Evolutionary conservation across 2,888 invertebrate species (phyloP).

Genomic region (Eilema sororculum): DNA sequence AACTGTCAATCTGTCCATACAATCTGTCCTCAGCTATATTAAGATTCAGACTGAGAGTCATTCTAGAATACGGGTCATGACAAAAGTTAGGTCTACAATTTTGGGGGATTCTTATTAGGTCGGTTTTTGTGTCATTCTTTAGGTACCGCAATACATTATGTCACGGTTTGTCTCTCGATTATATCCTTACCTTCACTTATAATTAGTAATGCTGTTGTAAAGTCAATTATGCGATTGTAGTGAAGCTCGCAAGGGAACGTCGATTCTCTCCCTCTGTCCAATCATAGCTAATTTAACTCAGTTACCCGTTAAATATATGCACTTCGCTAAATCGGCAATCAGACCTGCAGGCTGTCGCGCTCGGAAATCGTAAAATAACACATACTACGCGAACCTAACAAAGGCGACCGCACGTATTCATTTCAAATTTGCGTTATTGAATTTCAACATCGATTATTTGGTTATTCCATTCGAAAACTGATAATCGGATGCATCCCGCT

Average conservation of each 20-base stretch:
- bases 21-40: no score
- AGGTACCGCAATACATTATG: neutral
- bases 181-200: neutral
- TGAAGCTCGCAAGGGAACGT: slow-evolving; percentile 35
- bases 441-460: slow-evolving; percentile 69
- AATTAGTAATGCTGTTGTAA: neutral
- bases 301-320: slow-evolving; percentile 67
- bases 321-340: slow-evolving; percentile 71
- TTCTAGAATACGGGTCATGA: no score
- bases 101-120: no score
- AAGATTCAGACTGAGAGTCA: no score
- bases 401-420: slow-evolving; percentile 64
- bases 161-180: neutral
- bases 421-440: slow-evolving; percentile 72
- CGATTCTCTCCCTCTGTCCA: slow-evolving; percentile 45
- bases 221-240: slow-evolving; percentile 33
- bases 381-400: slow-evolving; percentile 51
- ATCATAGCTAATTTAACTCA: slow-evolving; percentile 53
- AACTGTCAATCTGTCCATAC: no score
- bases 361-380: slow-evolving; percentile 56
- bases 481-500: slow-evolving; percentile 69
- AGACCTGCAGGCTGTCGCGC: slow-evolving; percentile 55
- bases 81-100: no score
- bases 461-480: slow-evolving; percentile 67
- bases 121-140: no score